These are phyloP conservation scores for Sapayoa aenigma DNA, from an alignment of 2,113 vertebrate species.

Conservation along the genomic window DNA sequence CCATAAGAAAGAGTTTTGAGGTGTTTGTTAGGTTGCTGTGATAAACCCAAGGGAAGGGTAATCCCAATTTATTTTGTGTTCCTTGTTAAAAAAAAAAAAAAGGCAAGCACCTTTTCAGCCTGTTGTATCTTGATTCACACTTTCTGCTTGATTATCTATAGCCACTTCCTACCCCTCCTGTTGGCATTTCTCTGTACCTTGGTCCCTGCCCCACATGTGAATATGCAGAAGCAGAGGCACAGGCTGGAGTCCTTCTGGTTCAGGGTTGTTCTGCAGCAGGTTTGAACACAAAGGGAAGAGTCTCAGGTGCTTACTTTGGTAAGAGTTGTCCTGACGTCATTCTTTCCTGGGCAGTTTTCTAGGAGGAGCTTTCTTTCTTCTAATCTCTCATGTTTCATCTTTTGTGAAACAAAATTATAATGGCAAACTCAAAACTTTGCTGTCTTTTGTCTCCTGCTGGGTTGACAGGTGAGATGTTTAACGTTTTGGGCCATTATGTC, in stretches of 20 bases:
- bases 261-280: neutral
- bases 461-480: neutral
- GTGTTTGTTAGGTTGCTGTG: neutral
- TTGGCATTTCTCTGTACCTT: neutral
- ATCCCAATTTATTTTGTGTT: neutral
- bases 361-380: neutral
- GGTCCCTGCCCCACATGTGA: neutral
- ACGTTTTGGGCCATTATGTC: neutral
- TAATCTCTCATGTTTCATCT: neutral
- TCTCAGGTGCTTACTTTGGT: neutral
- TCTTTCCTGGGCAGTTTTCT: neutral
- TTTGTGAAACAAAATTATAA: neutral
- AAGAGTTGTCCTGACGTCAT: neutral
- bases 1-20: neutral
- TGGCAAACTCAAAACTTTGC: neutral
- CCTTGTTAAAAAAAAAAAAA: neutral
- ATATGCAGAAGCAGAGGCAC: neutral
- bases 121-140: neutral
- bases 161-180: neutral
- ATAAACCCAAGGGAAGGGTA: neutral
- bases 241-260: neutral
- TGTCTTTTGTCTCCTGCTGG: neutral
- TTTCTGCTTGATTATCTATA: neutral
- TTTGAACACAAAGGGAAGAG: neutral
- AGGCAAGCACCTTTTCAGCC: neutral